phyloP scores from a whole-genome alignment of 2,888 invertebrate species.

The Xestia xanthographa region DNA sequence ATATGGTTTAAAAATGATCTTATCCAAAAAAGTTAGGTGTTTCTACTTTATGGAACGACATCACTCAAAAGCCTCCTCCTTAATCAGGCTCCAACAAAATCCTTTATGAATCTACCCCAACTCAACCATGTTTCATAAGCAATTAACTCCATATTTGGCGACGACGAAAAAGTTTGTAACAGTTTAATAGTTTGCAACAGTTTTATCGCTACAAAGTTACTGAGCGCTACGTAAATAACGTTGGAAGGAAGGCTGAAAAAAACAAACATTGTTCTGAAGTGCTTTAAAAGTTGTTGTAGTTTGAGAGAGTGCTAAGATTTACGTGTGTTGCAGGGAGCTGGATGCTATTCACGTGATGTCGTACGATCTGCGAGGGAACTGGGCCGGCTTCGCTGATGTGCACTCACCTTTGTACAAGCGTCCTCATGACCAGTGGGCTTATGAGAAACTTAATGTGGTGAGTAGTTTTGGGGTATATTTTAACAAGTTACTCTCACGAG shows the following conservation, averaged over 20 bases:
- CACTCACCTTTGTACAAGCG: slow-evolving; percentile 96
- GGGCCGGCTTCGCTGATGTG: slow-evolving; percentile 97
- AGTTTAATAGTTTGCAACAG: slow-evolving; percentile 57
- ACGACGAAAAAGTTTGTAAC: slow-evolving; percentile 37
- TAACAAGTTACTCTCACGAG: no score
- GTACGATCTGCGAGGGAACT: slow-evolving; percentile 96
- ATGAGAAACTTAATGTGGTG: slow-evolving; percentile 97
- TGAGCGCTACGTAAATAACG: slow-evolving; percentile 58
- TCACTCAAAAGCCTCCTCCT: neutral
- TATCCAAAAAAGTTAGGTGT: neutral
- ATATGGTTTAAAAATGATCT: neutral
- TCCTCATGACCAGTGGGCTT: slow-evolving; percentile 97
- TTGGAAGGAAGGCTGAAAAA: slow-evolving; percentile 43
- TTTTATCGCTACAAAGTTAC: slow-evolving; percentile 56
- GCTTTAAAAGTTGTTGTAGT: slow-evolving; percentile 43
- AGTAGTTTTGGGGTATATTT: slow-evolving; percentile 80
- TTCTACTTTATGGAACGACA: neutral
- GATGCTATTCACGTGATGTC: slow-evolving; percentile 97
- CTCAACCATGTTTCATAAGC: slow-evolving; percentile 21
- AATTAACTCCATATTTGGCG: slow-evolving; percentile 37
- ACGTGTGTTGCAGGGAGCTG: slow-evolving; percentile 89
- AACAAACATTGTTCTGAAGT: slow-evolving; percentile 54
- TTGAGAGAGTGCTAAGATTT: slow-evolving; percentile 38
- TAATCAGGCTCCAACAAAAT: slow-evolving; percentile 12
- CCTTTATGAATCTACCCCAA: slow-evolving; percentile 4